Evolutionary conservation across 2,113 vertebrate species (phyloP), one percentile per base, ranked within the genome.

Genomic region (Psittacula cyanocephala): DNA sequence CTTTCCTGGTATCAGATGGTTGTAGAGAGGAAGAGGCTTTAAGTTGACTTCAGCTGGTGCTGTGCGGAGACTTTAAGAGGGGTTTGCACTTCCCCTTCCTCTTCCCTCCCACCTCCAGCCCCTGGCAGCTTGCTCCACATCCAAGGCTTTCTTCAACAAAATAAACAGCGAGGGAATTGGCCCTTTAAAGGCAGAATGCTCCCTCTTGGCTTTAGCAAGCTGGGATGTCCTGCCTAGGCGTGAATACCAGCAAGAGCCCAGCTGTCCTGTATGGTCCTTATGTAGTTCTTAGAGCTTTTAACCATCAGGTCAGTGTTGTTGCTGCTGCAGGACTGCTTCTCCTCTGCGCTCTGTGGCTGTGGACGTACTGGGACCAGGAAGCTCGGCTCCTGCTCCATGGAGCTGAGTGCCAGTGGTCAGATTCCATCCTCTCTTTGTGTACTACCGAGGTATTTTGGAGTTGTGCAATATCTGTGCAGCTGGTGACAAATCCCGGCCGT

Each of bases 61-160:
- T 63, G 53, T 5, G 3, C 5, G 0, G 49, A 79, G 86, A 29
- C 77, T 93, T 88, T 41, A 47, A 76, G 39, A 37, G 4, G 16
- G 9, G 25, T 80, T 96, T 85, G 53, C 44, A 67, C 39, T 93
- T 97, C 79, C 91, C 52, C 17, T 93, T 93, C 91, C 88, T 86
- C 31, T 94, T 86, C 83, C 92, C 83, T 93, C 91, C 92, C 69
- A 78, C 64, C 62, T 78, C 77, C 81, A 64, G 86, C 53, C 68
- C 91, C 88, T 74, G 75, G 84, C 84, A 92, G 39, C 83, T 77
- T 63, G 55, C 78, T 91, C 55, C 63, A 64, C 93, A 86, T 71
- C 76, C 92, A 75, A 85, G 0, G 17, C 72, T 65, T 57, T 50
- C 86, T 88, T 89, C 77, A 82, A 65, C 63, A 77, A 95, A 94